A percentile compares a stretch with the other conserved stretches of the same genome.
Evolutionary conservation across 2,113 vertebrate species (phyloP).

Genomic region (Progne subis): DNA sequence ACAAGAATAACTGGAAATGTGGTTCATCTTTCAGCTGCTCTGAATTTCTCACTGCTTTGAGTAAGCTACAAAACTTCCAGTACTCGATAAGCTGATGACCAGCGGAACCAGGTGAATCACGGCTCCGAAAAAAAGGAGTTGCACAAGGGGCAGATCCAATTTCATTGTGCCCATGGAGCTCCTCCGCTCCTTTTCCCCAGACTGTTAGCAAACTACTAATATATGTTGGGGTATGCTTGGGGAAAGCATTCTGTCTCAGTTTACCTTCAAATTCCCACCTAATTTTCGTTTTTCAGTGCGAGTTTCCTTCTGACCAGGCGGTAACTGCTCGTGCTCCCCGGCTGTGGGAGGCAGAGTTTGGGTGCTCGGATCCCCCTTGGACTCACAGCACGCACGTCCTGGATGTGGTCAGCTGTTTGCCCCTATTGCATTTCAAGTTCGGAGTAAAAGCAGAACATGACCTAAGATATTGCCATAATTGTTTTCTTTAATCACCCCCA

Average conservation of each 20-base stretch:
- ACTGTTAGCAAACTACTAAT: not conserved
- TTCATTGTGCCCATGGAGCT: not conserved
- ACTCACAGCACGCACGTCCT: not conserved
- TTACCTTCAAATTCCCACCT: not conserved
- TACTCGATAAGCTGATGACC: not conserved
- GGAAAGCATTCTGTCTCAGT: not conserved
- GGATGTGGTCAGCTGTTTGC: slow-evolving; percentile 4
- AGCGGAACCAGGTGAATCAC: slow-evolving; percentile 25
- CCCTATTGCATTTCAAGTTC: slow-evolving; percentile 38
- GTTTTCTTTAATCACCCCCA: slow-evolving; percentile 3
- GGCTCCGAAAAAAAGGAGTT: not conserved
- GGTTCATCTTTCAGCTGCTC: not conserved
- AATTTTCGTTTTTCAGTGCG: not conserved
- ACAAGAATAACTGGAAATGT: not conserved
- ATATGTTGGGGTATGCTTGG: not conserved
- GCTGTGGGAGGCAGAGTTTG: not conserved
- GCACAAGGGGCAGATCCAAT: not conserved
- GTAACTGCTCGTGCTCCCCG: accelerated
- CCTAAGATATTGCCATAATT: slow-evolving; percentile 40
- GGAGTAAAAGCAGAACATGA: slow-evolving; percentile 52
- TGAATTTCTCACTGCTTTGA: not conserved
- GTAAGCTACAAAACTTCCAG: not conserved
- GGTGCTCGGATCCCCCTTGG: not conserved
- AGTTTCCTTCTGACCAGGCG: accelerated
- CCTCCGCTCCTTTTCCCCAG: not conserved